Evolutionary conservation across 2,888 invertebrate species (phyloP), one percentile per base, ranked within the genome.

Genomic region (Meloe dianella): DNA sequence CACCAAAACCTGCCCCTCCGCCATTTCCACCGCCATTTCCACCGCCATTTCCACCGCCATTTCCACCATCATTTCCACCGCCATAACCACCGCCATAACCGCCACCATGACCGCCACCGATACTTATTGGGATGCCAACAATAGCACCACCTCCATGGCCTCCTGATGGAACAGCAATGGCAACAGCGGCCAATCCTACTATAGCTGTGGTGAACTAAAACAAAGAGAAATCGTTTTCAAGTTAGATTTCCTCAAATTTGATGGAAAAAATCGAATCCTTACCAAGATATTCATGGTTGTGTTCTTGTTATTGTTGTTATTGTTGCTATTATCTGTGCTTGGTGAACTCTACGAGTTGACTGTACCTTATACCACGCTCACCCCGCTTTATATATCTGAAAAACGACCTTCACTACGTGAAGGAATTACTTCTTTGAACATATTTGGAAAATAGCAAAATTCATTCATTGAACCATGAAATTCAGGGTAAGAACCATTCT

Each of bases 271-370:
- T 47, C 38, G 9, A 29, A n/a, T 29, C 54, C 71, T 74, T 70
- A 72, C 72, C 71, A 72, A 66, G 47, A 71, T 61, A 60, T 73
- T 74, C 72, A 72, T 73, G 71, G 63, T 71, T 68, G 62, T 65
- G 41, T 64, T 65, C 61, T 27, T 27, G 22, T 60, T 35, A 14
- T 35, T 35, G 35, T 10, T 35, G 2, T 12, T 35, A 9, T 35
- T n/a, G n/a, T n/a, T n/a, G n/a, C n/a, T n/a, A n/a, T n/a, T n/a
- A n/a, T n/a, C n/a, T n/a, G n/a, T n/a, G n/a, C 35, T 14, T 12
- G 62, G 61, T 69, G 66, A 70, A 67, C 68, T 70, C 61, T 41
- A 59, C 57, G 61, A 67, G 61, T 67, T 61, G 62, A 67, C 67
- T 67, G 65, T 29, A 20, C 57, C 38, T 59, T 17, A 41, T 20